Evolutionary conservation across 37 sponge, comb jelly and placozoan genomes (phyloP), one percentile per base, ranked within the genome.

Genomic region (Halisarca cf. caerulea): DNA sequence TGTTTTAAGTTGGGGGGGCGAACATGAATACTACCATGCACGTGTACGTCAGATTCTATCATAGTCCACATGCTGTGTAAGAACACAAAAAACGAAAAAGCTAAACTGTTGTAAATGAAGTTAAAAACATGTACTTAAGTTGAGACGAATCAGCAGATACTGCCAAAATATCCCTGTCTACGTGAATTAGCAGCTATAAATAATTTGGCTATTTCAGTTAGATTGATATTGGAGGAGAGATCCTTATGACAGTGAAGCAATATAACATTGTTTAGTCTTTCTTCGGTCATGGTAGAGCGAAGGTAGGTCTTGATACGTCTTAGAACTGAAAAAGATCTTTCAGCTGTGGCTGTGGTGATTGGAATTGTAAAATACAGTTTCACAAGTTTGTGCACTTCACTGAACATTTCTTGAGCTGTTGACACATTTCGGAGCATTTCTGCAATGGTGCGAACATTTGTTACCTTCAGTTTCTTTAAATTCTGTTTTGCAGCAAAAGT

Each of bases 301-400:
- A 86, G 59, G 47, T 88, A 86, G 3, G 89, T 88, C 9, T 86
- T 27, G n/a, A 92, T 36, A 43, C 70, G 82, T 41, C 60, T 75
- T 45, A 88, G 64, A 44, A 86, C 75, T 21, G 89, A 92, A 69
- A 92, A 86, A 21, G 75, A 27, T 58, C 89, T 79, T 78, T 92
- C 89, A 11, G 87, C 79, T 73, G 93, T 92, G 2, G 90, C 81
- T 3, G 93, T 86, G 11, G 90, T 86, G 61, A 92, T 80, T 64
- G 93, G 93, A 62, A 89, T 66, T 35, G 90, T 86, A 27, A 92
- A 47, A 60, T 92, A 89, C 23, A 92, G 71, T 15, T 89, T 64
- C n/a, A 87, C 23, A 18, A 91, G 80, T 17, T 83, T 75, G 45
- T 83, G 68, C 55, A 84, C 85, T 58, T 78, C 59, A 40, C 77